Evolutionary conservation across 1,140 invertebrate species (phyloP).

Genomic region (Fragariocoptes setiger): DNA sequence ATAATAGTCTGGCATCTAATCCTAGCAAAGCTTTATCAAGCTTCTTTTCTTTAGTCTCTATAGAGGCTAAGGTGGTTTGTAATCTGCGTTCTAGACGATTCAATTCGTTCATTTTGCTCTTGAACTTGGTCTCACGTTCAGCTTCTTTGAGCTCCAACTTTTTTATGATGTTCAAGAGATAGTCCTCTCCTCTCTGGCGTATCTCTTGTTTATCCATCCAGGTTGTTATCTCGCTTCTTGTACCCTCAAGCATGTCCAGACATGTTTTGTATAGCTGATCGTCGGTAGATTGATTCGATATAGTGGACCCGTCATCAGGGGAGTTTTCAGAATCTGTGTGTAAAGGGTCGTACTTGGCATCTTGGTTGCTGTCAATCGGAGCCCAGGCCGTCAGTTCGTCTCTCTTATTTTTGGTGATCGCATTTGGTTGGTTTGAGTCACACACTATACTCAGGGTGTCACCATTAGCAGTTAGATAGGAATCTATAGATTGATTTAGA

Average conservation of each 20-base stretch:
- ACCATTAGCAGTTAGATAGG: not conserved
- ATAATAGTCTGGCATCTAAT: not conserved
- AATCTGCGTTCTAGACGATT: not conserved
- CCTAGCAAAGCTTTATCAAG: not conserved
- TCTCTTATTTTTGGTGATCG: not conserved
- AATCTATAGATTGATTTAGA: not conserved
- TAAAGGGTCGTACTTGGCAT: too few species aligned
- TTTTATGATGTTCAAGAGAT: not conserved
- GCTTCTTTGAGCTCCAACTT: not conserved
- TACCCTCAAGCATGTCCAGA: not conserved
- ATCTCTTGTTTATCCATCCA: not conserved
- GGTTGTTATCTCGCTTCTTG: not conserved
- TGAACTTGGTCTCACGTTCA: not conserved
- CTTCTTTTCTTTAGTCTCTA: not conserved
- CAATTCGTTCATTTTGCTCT: not conserved
- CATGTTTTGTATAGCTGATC: not conserved
- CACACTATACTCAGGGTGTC: not conserved
- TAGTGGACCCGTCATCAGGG: too few species aligned
- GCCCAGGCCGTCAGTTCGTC: not conserved
- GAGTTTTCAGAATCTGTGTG: not conserved
- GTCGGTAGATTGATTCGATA: too few species aligned
- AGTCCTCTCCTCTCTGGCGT: not conserved
- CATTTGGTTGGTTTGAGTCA: conserved; percentile 1
- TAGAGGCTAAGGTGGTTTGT: not conserved
- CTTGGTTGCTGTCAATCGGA: not conserved